Evolutionary conservation across 2,797 vertebrate species (phyloP), one percentile per base, ranked within the genome.

Genomic region (Pseudochaenichthys georgianus): DNA sequence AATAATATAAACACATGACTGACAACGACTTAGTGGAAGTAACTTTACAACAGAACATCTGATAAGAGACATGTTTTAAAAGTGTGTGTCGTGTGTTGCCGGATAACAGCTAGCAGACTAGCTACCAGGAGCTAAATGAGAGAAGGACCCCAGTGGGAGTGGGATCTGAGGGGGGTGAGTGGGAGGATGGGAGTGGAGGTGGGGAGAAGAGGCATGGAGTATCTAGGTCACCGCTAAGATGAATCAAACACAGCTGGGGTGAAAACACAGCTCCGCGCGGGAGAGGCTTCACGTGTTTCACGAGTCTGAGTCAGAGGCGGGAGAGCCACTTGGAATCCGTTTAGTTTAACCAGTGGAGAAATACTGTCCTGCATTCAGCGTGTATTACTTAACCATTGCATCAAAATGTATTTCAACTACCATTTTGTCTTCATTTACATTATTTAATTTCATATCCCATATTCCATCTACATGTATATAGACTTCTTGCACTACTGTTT

Each of bases 221-320:
- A 92, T 91, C 80, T 92, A 90, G 92, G 92, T 94, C 93, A 93
- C 63, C 76, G 43, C 71, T 43, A 48, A 88, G 90, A 91, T 86
- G 90, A 90, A 90, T 90, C 82, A 80, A 77, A 83, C 52, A 9
- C 80, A 86, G 84, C 77, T 63, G 76, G 73, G 81, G 50, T 79
- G 88, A 83, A 69, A 75, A 60, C 80, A 53, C 61, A 43, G 74
- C 84, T 83, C 64, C 31, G n/a, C 62, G 55, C 2, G 42, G 3
- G 53, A 62, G 34, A 45, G 59, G 68, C 71, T 68, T 41, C 45
- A 5, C 53, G 64, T 68, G 70, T 55, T 80, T 78, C 23, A 41
- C 48, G 71, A 7, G 34, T 38, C 34, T 38, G 34, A 38, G 34
- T 38, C 34, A 38, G 34, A 38, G 34, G 34, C 2, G 34, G 34